Percentiles rank a stretch among this genome's conserved stretches.
Evolutionary conservation across 2,797 vertebrate species (phyloP).

Genomic region (Coendou prehensilis): DNA sequence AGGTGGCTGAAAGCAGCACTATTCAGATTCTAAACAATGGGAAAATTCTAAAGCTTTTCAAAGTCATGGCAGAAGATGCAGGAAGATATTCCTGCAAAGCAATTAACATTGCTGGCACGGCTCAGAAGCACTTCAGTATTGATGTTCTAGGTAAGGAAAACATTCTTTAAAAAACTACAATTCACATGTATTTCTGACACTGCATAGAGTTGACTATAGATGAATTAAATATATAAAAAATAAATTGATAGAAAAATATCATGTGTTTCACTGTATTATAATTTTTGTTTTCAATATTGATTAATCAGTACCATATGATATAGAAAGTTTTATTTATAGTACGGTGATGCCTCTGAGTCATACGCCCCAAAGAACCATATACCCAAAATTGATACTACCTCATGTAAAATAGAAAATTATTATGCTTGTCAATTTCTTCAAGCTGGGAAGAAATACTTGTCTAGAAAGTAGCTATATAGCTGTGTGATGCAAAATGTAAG

Average conservation of each 20-base stretch:
- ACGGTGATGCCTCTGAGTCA: not conserved
- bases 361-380: not conserved
- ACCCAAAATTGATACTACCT: not conserved
- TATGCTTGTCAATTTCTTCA: not conserved
- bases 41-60: conserved; percentile 93
- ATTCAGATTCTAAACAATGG: conserved; percentile 93
- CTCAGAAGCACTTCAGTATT: conserved; percentile 94
- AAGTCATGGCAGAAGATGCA: conserved; percentile 89
- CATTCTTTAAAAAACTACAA: not conserved
- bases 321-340: not conserved
- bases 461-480: not conserved
- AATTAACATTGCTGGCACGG: conserved; percentile 94
- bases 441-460: not conserved
- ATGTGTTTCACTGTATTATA: not conserved
- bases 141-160: conserved; percentile 93
- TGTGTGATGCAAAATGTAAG: not conserved
- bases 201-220: not conserved
- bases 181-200: not conserved
- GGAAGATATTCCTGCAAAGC: conserved; percentile 96
- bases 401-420: not conserved
- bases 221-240: not conserved
- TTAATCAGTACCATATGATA: not conserved
- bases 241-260: not conserved
- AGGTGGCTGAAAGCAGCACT: conserved; percentile 92
- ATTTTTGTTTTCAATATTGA: conserved; percentile 1